These are phyloP conservation scores for Ursus arctos DNA, from an alignment of 2,113 vertebrate species.

Conservation along the genomic window DNA sequence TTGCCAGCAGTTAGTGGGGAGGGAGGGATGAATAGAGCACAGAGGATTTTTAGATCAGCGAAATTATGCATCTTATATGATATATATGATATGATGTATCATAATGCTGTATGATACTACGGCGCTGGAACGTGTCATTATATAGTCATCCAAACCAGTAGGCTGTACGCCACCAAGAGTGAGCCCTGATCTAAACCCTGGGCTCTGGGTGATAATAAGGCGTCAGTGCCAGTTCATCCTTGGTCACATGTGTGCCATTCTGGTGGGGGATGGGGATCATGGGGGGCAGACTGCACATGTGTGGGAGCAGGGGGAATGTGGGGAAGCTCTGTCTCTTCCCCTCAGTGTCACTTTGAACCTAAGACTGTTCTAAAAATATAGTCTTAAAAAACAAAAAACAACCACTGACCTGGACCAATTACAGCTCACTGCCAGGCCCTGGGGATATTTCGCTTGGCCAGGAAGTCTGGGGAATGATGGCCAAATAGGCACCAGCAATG, in stretches of 20 bases:
- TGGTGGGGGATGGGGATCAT: not conserved
- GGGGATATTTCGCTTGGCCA: constrained; percentile 1
- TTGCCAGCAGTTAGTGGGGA: not conserved
- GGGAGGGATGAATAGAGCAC: not conserved
- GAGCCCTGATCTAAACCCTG: not conserved
- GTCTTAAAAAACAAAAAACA: not conserved
- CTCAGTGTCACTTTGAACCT: not conserved
- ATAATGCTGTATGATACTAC: not conserved
- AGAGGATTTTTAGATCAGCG: not conserved
- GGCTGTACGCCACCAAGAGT: no score
- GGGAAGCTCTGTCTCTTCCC: not conserved
- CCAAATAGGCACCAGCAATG: not conserved
- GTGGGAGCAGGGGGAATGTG: not conserved
- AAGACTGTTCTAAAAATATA: not conserved
- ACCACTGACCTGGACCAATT: not conserved
- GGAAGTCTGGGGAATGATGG: not conserved
- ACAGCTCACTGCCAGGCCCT: not conserved
- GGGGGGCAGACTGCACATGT: not conserved
- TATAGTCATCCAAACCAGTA: not conserved
- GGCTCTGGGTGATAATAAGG: not conserved
- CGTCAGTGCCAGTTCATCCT: not conserved
- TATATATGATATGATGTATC: not conserved
- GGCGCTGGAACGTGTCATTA: not conserved
- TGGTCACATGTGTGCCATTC: not conserved
- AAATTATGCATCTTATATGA: not conserved